Percentiles rank a stretch among this genome's conserved stretches.
Evolutionary conservation across 2,888 invertebrate genomes (phyloP).

Genomic region (Orthonevra nobilis): DNA sequence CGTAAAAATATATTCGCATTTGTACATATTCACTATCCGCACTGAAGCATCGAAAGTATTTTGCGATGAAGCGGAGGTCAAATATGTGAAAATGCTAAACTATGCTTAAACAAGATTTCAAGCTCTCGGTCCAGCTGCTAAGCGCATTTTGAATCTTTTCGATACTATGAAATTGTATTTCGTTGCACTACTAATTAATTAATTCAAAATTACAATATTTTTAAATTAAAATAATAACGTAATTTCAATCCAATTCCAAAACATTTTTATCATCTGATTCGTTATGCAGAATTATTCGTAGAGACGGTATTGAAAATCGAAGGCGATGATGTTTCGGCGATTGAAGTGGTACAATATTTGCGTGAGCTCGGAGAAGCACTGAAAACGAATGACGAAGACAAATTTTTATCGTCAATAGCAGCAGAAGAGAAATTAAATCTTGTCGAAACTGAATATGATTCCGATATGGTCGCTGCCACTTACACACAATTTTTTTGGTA

Average conservation of each 20-base stretch:
- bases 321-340: slow-evolving; percentile 48
- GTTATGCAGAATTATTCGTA: slow-evolving; percentile 45
- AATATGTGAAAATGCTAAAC: too few relatives aligned
- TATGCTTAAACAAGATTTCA: too few relatives aligned
- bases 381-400: slow-evolving; percentile 8
- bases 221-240: too few relatives aligned
- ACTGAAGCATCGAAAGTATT: background rate
- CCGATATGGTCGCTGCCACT: background rate
- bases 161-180: too few relatives aligned
- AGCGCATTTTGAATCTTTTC: too few relatives aligned
- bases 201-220: too few relatives aligned
- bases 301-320: slow-evolving; percentile 40
- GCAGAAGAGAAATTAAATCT: background rate
- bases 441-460: background rate
- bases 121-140: too few relatives aligned
- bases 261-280: too few relatives aligned
- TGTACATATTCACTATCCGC: background rate
- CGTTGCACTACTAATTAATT: too few relatives aligned
- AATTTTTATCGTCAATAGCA: slow-evolving; percentile 13
- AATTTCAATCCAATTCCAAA: too few relatives aligned
- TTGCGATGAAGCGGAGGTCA: too few relatives aligned
- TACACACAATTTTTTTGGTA: slow-evolving; percentile 9
- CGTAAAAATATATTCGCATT: slow-evolving; percentile 7
- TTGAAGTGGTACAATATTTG: slow-evolving; percentile 42
- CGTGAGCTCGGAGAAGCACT: slow-evolving; percentile 29